Conservation (phyloP, 2,888 invertebrate species). For the Cactoblastis cactorum region DNA sequence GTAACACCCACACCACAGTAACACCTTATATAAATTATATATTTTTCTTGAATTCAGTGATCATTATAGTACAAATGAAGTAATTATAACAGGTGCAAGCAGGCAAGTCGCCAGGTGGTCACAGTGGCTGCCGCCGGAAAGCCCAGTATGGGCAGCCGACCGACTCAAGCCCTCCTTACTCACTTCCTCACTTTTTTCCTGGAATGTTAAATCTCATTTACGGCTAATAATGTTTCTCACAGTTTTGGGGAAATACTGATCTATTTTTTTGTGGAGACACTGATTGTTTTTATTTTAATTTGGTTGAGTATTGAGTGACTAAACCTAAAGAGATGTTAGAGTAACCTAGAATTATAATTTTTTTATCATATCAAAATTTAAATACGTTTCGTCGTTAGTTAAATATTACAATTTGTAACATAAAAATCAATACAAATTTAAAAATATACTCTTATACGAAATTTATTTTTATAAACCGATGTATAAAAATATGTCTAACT, state of each 20-base stretch:
- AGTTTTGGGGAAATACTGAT: constrained; percentile 3
- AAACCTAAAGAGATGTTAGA: neutral
- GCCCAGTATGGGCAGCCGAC: constrained; percentile 52
- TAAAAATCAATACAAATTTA: too few species aligned
- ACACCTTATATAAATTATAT: too few species aligned
- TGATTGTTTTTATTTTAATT: neutral
- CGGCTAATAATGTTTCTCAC: constrained; percentile 51
- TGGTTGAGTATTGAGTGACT: neutral
- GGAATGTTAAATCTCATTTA: constrained; percentile 48
- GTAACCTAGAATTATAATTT: neutral
- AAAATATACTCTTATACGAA: too few species aligned
- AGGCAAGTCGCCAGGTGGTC: constrained; percentile 16
- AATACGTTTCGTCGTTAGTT: too few species aligned
- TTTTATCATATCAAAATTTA: too few species aligned
- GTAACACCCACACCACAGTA: too few species aligned
- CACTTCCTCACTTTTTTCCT: constrained; percentile 63
- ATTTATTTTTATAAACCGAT: too few species aligned
- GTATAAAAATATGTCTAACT: too few species aligned
- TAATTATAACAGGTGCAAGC: constrained; percentile 50
- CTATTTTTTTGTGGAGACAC: neutral
- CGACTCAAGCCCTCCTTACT: constrained; percentile 56
- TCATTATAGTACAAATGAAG: constrained; percentile 3
- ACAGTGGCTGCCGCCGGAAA: constrained; percentile 51
- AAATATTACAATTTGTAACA: too few species aligned
- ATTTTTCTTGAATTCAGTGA: too few species aligned